A percentile compares a stretch with the other conserved stretches of the same genome.
Conservation (phyloP, 2,888 invertebrate genomes). For the Peribatodes rhomboidaria region DNA sequence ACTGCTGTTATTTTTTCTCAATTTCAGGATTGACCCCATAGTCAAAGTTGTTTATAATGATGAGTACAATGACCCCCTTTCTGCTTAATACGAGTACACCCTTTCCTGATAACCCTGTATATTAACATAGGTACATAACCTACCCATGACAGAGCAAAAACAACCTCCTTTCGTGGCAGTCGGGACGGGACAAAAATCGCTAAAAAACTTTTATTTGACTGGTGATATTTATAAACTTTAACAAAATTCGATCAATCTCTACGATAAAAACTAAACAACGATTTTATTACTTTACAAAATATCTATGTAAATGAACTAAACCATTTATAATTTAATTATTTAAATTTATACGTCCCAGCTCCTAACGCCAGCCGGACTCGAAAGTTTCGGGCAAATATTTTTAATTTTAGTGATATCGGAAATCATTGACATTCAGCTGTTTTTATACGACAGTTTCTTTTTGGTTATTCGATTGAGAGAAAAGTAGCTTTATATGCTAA, state of each 20-base stretch:
- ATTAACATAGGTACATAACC: too few species aligned
- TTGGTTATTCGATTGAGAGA: too few species aligned
- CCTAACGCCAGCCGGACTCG: slow-evolving; percentile 38
- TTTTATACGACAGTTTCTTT: background rate
- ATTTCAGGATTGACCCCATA: too few species aligned
- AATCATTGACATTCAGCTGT: slow-evolving; percentile 20
- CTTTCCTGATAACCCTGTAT: too few species aligned
- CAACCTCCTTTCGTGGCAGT: too few species aligned
- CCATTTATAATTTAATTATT: slow-evolving; percentile 55
- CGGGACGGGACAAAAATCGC: background rate
- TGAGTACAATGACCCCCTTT: too few species aligned
- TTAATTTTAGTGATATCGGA: slow-evolving; percentile 32
- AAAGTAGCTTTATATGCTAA: too few species aligned
- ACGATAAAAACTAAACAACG: slow-evolving; percentile 39
- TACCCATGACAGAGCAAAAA: too few species aligned
- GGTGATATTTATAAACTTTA: background rate
- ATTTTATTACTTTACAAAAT: slow-evolving; percentile 58
- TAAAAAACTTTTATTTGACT: background rate
- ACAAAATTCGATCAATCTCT: slow-evolving; percentile 10
- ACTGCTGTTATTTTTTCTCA: too few species aligned
- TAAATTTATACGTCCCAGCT: slow-evolving; percentile 32
- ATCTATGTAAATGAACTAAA: slow-evolving; percentile 65
- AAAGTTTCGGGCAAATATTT: slow-evolving; percentile 33
- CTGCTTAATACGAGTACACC: too few species aligned
- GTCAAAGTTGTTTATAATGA: too few species aligned